Conservation (phyloP, 2,888 invertebrate genomes). For the Sinelater perroti region DNA sequence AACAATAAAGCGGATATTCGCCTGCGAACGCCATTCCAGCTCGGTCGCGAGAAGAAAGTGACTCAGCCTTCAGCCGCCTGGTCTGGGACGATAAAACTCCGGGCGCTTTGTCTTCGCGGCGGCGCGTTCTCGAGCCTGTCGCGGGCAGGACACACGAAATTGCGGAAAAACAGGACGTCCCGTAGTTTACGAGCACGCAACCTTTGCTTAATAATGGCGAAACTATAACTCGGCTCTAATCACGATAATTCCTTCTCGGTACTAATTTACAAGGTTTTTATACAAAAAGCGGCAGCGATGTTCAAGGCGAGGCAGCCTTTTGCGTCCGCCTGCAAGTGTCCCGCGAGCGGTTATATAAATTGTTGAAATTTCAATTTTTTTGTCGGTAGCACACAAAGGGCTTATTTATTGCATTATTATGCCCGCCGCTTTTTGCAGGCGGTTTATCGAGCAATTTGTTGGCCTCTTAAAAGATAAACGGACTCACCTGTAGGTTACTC, state of each 20-base stretch:
- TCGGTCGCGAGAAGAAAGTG: no score
- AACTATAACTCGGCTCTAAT: constrained; percentile 18
- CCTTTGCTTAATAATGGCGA: constrained; percentile 10
- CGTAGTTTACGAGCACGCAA: constrained; percentile 15
- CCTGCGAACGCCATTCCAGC: no score
- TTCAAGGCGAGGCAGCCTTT: constrained; percentile 10
- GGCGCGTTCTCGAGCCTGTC: no score
- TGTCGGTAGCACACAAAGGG: constrained; percentile 15
- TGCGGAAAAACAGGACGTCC: no score
- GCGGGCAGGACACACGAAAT: no score
- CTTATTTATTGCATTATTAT: constrained; percentile 5
- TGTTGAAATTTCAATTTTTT: constrained; percentile 4
- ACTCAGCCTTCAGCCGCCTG: no score
- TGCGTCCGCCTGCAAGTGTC: no score
- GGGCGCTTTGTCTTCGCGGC: no score
- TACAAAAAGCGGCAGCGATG: constrained; percentile 1
- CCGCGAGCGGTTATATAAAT: background rate
- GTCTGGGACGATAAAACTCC: no score
- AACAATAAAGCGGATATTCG: background rate
- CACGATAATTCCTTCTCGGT: constrained; percentile 14
- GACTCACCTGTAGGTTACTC: constrained; percentile 26
- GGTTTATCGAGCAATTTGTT: constrained; percentile 21
- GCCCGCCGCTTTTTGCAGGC: constrained; percentile 6
- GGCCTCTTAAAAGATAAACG: constrained; percentile 24
- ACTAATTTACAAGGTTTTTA: constrained; percentile 12